These are phyloP conservation scores for Delphinapterus leucas DNA, from an alignment of 2,113 vertebrate genomes.

Conservation along the genomic window DNA sequence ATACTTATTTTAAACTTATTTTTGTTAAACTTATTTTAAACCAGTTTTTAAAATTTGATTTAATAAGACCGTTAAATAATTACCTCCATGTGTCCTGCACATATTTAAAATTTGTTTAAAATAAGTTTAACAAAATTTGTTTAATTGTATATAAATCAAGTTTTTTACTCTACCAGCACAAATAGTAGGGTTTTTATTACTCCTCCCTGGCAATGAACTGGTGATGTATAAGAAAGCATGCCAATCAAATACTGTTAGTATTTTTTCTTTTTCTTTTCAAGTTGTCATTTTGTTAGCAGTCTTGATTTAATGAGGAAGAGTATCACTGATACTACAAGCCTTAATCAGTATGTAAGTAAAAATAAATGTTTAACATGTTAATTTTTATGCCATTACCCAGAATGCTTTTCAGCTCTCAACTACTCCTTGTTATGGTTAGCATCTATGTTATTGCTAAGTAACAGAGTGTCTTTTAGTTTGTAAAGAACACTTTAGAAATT, in stretches of 20 bases:
- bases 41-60: too few relatives aligned
- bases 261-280: not conserved
- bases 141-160: slow-evolving; percentile 1
- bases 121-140: too few relatives aligned
- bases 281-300: not conserved
- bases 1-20: slow-evolving; percentile 11
- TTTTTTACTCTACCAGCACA: not conserved
- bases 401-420: not conserved
- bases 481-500: slow-evolving; percentile 58
- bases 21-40: not conserved
- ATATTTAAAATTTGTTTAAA: too few relatives aligned
- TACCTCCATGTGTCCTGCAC: too few relatives aligned
- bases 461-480: slow-evolving; percentile 22
- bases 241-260: not conserved
- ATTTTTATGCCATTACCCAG: slow-evolving; percentile 37
- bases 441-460: slow-evolving; percentile 33
- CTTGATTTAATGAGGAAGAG: not conserved
- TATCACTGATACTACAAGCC: not conserved
- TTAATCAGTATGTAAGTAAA: slow-evolving; percentile 12
- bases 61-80: too few relatives aligned
- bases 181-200: not conserved
- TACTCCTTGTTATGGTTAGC: not conserved
- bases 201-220: not conserved
- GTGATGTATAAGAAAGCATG: not conserved
- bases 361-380: slow-evolving; percentile 17